A percentile compares a stretch with the other conserved stretches of the same genome.
phyloP scores from a whole-genome alignment of 2,797 vertebrate genomes.

The Sternotherus odoratus region DNA sequence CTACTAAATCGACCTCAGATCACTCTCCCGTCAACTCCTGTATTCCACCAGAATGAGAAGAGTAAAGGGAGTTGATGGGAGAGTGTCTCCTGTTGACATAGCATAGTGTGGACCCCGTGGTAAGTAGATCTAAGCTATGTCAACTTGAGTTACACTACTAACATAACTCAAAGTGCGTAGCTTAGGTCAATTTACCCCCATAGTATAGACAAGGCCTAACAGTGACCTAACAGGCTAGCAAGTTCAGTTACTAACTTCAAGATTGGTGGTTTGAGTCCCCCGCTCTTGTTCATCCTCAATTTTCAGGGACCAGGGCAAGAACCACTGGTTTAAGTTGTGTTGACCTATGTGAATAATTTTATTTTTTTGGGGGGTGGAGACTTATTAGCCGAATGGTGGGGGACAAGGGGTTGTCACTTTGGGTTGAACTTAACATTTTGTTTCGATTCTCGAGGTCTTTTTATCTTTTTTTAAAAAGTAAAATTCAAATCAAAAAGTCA shows the following conservation, averaged over 20 bases:
- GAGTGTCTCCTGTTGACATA: too few species aligned
- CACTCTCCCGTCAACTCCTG: too few species aligned
- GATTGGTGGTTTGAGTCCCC: background rate
- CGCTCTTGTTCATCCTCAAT: background rate
- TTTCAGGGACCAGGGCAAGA: rapidly evolving
- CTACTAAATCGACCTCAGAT: too few species aligned
- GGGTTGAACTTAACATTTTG: background rate
- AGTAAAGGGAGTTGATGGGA: too few species aligned
- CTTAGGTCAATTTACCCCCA: too few species aligned
- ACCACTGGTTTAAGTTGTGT: background rate
- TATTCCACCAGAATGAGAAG: too few species aligned
- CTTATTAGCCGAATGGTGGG: background rate
- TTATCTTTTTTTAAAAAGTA: background rate
- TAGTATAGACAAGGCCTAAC: too few species aligned
- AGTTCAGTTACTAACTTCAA: background rate
- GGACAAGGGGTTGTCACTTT: background rate
- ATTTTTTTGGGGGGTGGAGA: background rate
- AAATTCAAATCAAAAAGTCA: background rate
- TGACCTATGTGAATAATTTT: background rate
- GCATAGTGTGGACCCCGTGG: too few species aligned
- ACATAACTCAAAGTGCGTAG: too few species aligned
- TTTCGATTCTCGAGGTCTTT: background rate
- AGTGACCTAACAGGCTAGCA: background rate
- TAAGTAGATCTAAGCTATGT: too few species aligned
- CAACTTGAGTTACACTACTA: too few species aligned